Base-by-base conservation (phyloP, 2,113 vertebrate genomes). In the Aptenodytes forsteri region DNA sequence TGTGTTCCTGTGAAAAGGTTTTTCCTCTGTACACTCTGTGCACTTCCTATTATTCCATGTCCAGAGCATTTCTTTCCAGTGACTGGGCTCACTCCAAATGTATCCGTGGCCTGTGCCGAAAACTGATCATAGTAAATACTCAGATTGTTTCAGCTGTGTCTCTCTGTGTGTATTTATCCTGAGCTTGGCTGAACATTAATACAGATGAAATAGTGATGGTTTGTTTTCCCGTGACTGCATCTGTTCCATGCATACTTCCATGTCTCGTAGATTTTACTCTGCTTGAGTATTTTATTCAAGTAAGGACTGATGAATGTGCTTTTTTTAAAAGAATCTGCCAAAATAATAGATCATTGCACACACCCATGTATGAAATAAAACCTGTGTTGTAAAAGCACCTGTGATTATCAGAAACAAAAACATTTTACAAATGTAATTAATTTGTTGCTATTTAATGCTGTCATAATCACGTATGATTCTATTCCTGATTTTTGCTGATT, bases 321-420 rank as follows among this genome's bases (percentile, higher is more conserved):
- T 44, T 90, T 87, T 78, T 70, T 8, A 46, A 61, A 73, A 44
- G n/a, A 87, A 36, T 32, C 46, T 87, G 80, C 49, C 46, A 89
- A 64, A 89, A 65, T 56, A 84, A 89, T 61, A 81, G 77, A 91
- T 84, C 80, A 61, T 13, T 77, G 46, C 25, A 80, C 46, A 80
- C 58, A 94, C 75, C 78, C 34, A 77, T 30, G 0, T 61, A 30
- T 27, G 30, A 93, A 78, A 80, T 58, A 71, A 83, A 93, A 84
- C 34, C 21, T 84, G 55, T 69, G 27, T 36, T 92, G 80, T 88
- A 94, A 94, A 95, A 89, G 7, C 89, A 97, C 94, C 83, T 89
- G 81, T 61, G 72, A 88, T 91, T 92, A 65, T 67, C 65, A 76
- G 77, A 85, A 89, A 76, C 65, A 90, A 75, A 92, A 92, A 16